A percentile compares a stretch with the other conserved stretches of the same genome.
Evolutionary conservation across 2,113 vertebrate species (phyloP).

Genomic region (Tenebrosternarchus preto): DNA sequence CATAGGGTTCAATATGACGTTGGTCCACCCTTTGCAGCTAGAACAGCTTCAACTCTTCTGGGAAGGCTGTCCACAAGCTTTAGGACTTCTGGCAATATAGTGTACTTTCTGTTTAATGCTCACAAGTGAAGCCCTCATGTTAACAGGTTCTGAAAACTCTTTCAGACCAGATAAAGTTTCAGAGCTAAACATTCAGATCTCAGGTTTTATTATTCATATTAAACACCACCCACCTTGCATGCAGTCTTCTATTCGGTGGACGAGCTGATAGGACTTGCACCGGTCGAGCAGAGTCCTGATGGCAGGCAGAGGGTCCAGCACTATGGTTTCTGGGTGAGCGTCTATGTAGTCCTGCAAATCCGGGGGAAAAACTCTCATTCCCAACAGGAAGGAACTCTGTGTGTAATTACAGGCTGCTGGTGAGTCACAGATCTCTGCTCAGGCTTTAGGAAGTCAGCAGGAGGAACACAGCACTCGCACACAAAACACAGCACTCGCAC

Average conservation of each 20-base stretch:
- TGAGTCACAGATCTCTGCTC: neutral
- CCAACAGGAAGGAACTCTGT: neutral
- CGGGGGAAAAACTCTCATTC: conserved; percentile 31
- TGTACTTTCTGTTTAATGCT: too few relatives aligned
- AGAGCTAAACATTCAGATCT: too few relatives aligned
- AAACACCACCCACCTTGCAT: conserved; percentile 84
- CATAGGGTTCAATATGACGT: too few relatives aligned
- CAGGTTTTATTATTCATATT: too few relatives aligned
- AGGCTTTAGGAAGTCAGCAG: neutral
- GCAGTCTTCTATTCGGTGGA: conserved; percentile 90
- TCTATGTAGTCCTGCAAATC: conserved; percentile 92
- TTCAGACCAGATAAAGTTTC: too few relatives aligned
- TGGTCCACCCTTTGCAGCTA: too few relatives aligned
- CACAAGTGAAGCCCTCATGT: too few relatives aligned
- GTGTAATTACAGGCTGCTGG: neutral
- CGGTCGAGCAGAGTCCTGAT: conserved; percentile 95
- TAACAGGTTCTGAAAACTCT: too few relatives aligned
- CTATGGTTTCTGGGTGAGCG: conserved; percentile 95
- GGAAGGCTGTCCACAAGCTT: too few relatives aligned
- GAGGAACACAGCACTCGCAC: neutral
- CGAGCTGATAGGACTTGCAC: conserved; percentile 96
- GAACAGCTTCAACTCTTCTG: too few relatives aligned
- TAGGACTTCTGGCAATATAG: too few relatives aligned
- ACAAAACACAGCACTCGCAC: too few relatives aligned
- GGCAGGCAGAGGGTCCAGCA: conserved; percentile 94